A percentile compares a stretch with the other conserved stretches of the same genome.
Evolutionary conservation across 2,797 vertebrate genomes (phyloP).

Genomic region (Scolopax rusticola): DNA sequence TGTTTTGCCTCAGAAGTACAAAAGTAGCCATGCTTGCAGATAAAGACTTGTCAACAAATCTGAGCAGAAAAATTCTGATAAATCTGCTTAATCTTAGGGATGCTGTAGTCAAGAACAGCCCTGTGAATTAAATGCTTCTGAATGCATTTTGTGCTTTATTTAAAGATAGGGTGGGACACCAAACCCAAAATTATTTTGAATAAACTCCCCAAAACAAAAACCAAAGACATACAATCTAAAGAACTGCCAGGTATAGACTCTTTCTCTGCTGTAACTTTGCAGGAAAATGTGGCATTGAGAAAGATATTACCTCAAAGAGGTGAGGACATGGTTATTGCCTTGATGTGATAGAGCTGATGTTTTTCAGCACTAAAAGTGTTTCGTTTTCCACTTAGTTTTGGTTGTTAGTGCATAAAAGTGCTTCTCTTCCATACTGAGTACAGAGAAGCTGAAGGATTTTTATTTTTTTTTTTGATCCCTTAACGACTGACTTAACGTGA

Average conservation of each 20-base stretch:
- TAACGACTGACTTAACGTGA: conserved; percentile 88
- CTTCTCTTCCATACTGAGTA: background rate
- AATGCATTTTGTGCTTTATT: background rate
- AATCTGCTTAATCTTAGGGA: background rate
- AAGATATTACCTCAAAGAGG: background rate
- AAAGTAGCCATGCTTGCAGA: background rate
- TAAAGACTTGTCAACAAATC: background rate
- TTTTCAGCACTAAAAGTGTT: background rate
- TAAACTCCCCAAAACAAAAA: background rate
- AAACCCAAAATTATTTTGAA: background rate
- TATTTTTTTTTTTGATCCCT: conserved; percentile 68
- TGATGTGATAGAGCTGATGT: background rate
- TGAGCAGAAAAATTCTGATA: background rate
- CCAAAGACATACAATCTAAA: background rate
- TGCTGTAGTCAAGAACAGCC: background rate
- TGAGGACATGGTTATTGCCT: background rate
- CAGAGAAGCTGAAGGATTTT: background rate
- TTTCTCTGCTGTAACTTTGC: background rate
- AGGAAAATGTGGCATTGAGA: background rate
- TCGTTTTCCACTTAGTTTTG: background rate
- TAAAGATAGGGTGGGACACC: background rate
- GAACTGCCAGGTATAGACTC: background rate
- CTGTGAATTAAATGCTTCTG: background rate
- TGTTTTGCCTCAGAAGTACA: background rate
- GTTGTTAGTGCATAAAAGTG: background rate